These are phyloP conservation scores for Pherbina coryleti DNA, from an alignment of 2,888 invertebrate species.

Conservation along the genomic window DNA sequence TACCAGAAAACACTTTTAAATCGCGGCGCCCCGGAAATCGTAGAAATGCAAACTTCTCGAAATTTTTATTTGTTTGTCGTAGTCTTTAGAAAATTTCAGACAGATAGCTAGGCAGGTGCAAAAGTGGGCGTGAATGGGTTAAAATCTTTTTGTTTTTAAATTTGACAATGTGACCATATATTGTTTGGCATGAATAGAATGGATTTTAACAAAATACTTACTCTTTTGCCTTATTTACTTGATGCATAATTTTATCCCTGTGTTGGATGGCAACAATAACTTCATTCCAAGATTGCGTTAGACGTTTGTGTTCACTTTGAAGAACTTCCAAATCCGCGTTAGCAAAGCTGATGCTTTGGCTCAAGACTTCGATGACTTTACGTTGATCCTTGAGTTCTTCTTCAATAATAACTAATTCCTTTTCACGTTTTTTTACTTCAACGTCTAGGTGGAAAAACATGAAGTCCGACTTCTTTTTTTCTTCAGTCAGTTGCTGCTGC, in stretches of 20 bases:
- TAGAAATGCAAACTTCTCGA: too few species aligned
- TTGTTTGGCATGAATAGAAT: not conserved
- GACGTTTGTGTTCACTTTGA: constrained; percentile 77
- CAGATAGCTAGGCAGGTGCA: too few species aligned
- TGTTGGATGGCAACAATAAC: constrained; percentile 79
- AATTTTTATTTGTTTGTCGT: too few species aligned
- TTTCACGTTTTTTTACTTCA: constrained; percentile 79
- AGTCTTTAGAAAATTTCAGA: too few species aligned
- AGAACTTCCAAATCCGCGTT: constrained; percentile 80
- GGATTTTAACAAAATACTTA: constrained; percentile 58
- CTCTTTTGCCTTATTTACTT: constrained; percentile 75
- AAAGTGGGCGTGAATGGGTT: too few species aligned
- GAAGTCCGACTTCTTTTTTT: constrained; percentile 72
- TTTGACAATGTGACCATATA: too few species aligned
- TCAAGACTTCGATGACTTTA: constrained; percentile 73
- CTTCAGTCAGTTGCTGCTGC: constrained; percentile 67
- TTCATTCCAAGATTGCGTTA: constrained; percentile 81
- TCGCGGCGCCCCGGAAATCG: too few species aligned
- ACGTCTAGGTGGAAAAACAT: constrained; percentile 77
- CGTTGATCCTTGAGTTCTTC: constrained; percentile 78
- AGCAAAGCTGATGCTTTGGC: constrained; percentile 76
- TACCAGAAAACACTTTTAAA: too few species aligned
- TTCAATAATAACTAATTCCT: constrained; percentile 72
- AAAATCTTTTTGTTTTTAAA: too few species aligned
- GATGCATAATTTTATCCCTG: constrained; percentile 76